These are phyloP conservation scores for Oxyura jamaicensis DNA, from an alignment of 2,113 vertebrate species.

Conservation along the genomic window DNA sequence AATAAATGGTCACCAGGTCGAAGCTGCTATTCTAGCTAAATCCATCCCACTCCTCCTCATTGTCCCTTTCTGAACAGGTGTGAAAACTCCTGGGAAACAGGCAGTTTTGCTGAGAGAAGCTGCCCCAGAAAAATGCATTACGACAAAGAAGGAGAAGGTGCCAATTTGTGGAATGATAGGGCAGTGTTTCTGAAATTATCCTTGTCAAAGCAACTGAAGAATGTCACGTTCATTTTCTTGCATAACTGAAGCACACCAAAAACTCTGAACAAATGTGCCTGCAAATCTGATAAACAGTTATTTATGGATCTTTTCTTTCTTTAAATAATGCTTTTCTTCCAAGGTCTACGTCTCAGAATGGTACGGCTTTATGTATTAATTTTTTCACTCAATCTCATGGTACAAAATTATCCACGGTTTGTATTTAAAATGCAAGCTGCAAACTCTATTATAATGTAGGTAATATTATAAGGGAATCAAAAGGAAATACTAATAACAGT, in stretches of 20 bases:
- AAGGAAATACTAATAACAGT: conserved; percentile 33
- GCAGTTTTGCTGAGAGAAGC: conserved; percentile 19
- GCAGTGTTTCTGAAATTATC: conserved; percentile 57
- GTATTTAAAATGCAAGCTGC: conserved; percentile 43
- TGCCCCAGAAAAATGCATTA: neutral
- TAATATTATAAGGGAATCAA: conserved; percentile 34
- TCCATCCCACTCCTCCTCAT: neutral
- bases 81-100: conserved; percentile 13
- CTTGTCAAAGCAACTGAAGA: conserved; percentile 30
- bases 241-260: conserved; percentile 40
- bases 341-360: neutral
- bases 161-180: conserved; percentile 35
- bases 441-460: conserved; percentile 28
- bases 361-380: neutral
- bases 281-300: conserved; percentile 22
- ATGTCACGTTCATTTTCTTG: conserved; percentile 38
- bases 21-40: conserved; percentile 9
- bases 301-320: neutral
- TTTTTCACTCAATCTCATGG: neutral
- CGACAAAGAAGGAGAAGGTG: conserved; percentile 46
- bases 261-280: conserved; percentile 36
- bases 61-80: neutral
- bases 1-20: neutral
- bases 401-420: conserved; percentile 11
- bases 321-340: neutral